Percentiles rank a stretch among this genome's conserved stretches.
Conservation (phyloP, 1,140 invertebrate species). For the honey bee (Apis mellifera) region DNA sequence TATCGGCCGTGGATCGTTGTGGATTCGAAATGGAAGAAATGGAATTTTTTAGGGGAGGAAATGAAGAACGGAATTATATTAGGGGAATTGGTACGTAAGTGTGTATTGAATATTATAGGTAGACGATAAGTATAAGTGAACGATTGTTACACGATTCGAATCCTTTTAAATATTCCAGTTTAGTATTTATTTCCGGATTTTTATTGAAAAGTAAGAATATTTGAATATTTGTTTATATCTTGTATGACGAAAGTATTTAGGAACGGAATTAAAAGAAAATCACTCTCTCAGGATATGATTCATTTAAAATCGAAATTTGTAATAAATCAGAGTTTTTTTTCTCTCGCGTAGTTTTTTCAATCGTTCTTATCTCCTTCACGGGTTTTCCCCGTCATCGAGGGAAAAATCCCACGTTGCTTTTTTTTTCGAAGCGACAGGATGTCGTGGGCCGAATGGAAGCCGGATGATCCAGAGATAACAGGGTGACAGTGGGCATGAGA, state of each 20-base stretch:
- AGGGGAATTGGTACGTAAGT: too few relatives aligned
- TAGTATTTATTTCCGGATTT: too few relatives aligned
- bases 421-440: slow-evolving; percentile 54
- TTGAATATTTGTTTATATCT: too few relatives aligned
- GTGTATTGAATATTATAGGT: too few relatives aligned
- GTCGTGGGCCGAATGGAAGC: slow-evolving; percentile 56
- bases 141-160: too few relatives aligned
- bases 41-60: background rate
- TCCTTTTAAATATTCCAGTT: too few relatives aligned
- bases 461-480: slow-evolving; percentile 64
- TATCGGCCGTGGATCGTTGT: background rate
- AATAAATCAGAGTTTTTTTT: background rate
- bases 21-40: background rate
- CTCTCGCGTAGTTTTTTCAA: background rate
- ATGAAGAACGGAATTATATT: background rate
- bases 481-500: slow-evolving; percentile 67
- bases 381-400: slow-evolving; percentile 19
- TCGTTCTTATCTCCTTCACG: slow-evolving; percentile 41
- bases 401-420: slow-evolving; percentile 58
- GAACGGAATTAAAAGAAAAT: too few relatives aligned
- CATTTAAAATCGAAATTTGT: too few relatives aligned
- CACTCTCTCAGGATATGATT: too few relatives aligned
- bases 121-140: too few relatives aligned
- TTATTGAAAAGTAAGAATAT: too few relatives aligned
- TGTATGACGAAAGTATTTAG: too few relatives aligned